A percentile compares a stretch with the other conserved stretches of the same genome.
These are phyloP conservation scores for Agrochola lychnidis DNA, from an alignment of 2,888 invertebrate genomes.

Conservation along the genomic window DNA sequence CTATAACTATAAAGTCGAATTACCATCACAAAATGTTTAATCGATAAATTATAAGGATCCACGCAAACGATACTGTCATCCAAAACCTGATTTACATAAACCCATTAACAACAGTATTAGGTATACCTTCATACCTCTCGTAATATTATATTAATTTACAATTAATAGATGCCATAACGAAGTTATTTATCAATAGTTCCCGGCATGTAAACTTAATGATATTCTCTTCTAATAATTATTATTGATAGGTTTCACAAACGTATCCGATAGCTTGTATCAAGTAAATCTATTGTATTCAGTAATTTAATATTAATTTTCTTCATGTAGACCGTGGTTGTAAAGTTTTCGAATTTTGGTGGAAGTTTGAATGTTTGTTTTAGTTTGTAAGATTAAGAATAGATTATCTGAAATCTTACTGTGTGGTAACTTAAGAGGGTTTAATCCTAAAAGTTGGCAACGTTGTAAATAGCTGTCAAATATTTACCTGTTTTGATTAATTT, in stretches of 20 bases:
- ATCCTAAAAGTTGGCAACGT: too few species aligned
- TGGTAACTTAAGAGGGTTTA: too few species aligned
- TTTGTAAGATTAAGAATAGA: neutral
- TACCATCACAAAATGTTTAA: neutral
- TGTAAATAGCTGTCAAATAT: too few species aligned
- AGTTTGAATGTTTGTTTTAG: slow-evolving; percentile 6
- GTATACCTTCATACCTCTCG: neutral
- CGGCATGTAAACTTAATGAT: slow-evolving; percentile 8
- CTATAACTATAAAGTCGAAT: neutral
- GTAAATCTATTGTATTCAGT: neutral
- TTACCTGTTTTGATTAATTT: too few species aligned
- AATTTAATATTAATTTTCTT: neutral
- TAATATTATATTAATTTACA: slow-evolving; percentile 15
- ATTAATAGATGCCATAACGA: neutral
- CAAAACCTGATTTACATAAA: slow-evolving; percentile 17
- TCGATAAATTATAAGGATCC: neutral
- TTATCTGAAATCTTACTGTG: neutral
- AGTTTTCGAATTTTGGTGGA: neutral
- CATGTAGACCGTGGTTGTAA: neutral
- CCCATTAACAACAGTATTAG: neutral
- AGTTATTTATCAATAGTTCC: slow-evolving; percentile 27
- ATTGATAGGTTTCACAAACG: slow-evolving; percentile 2
- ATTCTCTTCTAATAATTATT: slow-evolving; percentile 32
- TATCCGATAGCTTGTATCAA: neutral
- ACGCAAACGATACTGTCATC: neutral